Conservation (phyloP, 2,888 invertebrate species). For the Ormyrus thymus region DNA sequence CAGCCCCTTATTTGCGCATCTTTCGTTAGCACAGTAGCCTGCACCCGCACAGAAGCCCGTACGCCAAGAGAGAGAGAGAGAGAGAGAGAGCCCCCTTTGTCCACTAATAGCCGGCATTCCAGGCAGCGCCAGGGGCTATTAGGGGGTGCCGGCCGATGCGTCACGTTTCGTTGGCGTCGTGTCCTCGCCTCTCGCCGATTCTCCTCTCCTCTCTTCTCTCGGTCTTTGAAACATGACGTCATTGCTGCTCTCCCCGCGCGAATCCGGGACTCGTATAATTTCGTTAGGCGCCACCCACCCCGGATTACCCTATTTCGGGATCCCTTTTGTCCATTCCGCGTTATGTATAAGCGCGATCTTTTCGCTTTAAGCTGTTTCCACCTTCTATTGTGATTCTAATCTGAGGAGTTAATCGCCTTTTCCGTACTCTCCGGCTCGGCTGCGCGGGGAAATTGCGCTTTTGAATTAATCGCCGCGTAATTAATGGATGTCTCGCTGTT, state of each 20-base stretch:
- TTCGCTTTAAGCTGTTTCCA: constrained; percentile 47
- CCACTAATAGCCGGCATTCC: constrained; percentile 42
- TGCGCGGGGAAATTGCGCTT: constrained; percentile 51
- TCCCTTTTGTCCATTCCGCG: constrained; percentile 27
- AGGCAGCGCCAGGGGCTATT: background rate
- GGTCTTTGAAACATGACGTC: constrained; percentile 10
- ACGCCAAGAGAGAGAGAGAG: too few relatives aligned
- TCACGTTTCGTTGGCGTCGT: constrained; percentile 6
- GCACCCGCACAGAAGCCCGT: too few relatives aligned
- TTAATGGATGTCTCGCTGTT: constrained; percentile 47
- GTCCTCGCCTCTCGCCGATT: background rate
- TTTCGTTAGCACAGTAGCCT: constrained; percentile 3
- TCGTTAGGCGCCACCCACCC: too few relatives aligned
- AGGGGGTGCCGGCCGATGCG: constrained; percentile 19
- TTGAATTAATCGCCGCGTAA: constrained; percentile 56
- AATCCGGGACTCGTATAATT: constrained; percentile 9
- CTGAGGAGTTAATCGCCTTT: constrained; percentile 52
- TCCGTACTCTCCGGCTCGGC: background rate
- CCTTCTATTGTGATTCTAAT: constrained; percentile 56
- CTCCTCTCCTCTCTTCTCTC: constrained; percentile 16
- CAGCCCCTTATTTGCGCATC: constrained; percentile 16
- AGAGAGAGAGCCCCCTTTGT: constrained; percentile 9
- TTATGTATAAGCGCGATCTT: constrained; percentile 43
- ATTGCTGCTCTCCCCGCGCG: background rate
- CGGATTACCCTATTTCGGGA: constrained; percentile 10